Conservation (phyloP, 1,140 invertebrate genomes). For the Pentalonia nigronervosa region DNA sequence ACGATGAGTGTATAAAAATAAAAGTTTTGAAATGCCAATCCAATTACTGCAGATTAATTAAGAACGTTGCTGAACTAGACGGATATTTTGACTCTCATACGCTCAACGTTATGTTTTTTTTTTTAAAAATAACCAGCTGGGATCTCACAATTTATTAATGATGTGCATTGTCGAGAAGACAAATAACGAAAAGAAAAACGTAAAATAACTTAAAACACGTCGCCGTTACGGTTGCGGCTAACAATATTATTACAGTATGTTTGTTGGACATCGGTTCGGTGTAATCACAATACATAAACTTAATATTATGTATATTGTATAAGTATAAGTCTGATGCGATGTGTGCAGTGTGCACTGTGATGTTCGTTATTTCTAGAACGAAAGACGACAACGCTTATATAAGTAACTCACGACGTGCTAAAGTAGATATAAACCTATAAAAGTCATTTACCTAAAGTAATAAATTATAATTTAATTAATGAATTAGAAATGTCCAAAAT, state of each 20-base stretch:
- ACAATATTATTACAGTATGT: not conserved
- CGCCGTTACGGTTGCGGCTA: not conserved
- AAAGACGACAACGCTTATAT: not conserved
- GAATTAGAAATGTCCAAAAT: not conserved
- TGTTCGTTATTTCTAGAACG: not conserved
- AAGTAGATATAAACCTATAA: not conserved
- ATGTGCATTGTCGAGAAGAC: not conserved
- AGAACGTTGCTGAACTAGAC: not conserved
- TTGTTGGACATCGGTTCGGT: not conserved
- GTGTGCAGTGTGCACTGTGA: not conserved
- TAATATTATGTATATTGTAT: not conserved
- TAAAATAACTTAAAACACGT: not conserved
- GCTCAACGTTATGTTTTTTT: no score
- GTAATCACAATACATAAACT: not conserved
- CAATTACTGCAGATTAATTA: not conserved
- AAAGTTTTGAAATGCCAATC: not conserved
- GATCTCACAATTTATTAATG: not conserved
- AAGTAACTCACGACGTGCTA: not conserved
- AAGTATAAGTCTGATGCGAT: not conserved
- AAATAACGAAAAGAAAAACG: not conserved
- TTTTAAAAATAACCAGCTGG: not conserved
- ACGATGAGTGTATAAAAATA: not conserved
- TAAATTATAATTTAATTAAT: not conserved
- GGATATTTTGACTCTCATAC: constrained; percentile 9
- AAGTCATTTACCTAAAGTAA: not conserved